Percentiles rank a stretch among this genome's conserved stretches.
These are phyloP conservation scores for Kryptolebias marmoratus DNA, from an alignment of 2,113 vertebrate species.

Conservation along the genomic window DNA sequence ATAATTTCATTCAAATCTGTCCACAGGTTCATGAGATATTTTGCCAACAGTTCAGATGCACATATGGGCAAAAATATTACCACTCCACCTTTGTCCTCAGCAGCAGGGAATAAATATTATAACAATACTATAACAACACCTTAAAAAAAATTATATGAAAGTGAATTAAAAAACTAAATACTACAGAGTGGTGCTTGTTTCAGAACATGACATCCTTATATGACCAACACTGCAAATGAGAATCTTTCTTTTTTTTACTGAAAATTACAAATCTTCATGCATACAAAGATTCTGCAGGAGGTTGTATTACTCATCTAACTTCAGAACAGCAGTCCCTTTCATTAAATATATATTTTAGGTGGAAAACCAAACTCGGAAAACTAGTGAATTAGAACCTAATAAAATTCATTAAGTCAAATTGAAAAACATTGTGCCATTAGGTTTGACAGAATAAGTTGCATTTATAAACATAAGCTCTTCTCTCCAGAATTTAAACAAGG, in stretches of 20 bases:
- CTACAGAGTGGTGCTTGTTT: too few relatives aligned
- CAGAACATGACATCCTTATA: too few relatives aligned
- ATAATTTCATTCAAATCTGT: too few relatives aligned
- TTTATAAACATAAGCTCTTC: slow-evolving; percentile 42
- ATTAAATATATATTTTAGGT: slow-evolving; percentile 16
- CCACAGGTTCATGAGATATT: too few relatives aligned
- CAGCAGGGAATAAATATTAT: too few relatives aligned
- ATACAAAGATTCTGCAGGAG: background rate
- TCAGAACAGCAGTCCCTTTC: slow-evolving; percentile 5
- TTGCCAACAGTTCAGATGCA: too few relatives aligned
- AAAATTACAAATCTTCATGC: background rate
- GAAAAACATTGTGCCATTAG: slow-evolving; percentile 46
- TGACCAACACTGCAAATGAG: too few relatives aligned
- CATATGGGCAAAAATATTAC: too few relatives aligned
- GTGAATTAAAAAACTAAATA: too few relatives aligned
- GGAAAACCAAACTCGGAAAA: background rate
- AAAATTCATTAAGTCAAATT: slow-evolving; percentile 47
- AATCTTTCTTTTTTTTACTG: background rate
- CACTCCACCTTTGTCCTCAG: too few relatives aligned
- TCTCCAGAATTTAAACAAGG: slow-evolving; percentile 25
- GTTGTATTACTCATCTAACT: background rate
- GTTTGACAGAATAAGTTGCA: slow-evolving; percentile 43
- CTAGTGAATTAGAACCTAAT: slow-evolving; percentile 35
- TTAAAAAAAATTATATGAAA: too few relatives aligned
- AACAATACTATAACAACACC: too few relatives aligned